Evolutionary conservation across 2,888 invertebrate genomes (phyloP).

Genomic region (Fragum fragum): DNA sequence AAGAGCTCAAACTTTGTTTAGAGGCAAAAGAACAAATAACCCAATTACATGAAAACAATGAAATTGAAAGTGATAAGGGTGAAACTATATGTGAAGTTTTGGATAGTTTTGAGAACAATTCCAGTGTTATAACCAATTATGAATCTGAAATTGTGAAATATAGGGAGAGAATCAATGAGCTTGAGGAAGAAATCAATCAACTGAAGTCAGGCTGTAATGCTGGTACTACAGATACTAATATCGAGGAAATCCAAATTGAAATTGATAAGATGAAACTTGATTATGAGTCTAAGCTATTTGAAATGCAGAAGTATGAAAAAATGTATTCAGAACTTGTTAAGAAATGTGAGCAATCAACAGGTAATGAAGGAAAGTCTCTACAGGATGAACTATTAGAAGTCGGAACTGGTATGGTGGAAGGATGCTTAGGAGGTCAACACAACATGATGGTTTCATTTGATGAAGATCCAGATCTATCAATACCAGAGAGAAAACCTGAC

Average conservation of each 20-base stretch:
- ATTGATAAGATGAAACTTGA: conserved; percentile 7
- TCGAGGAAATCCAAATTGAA: conserved; percentile 4
- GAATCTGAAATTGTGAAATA: not conserved
- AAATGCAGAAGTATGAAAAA: not conserved
- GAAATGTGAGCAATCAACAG: not conserved
- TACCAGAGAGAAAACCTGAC: not conserved
- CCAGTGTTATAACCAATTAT: not conserved
- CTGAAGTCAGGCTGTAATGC: not conserved
- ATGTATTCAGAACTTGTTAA: not conserved
- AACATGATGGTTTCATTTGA: too few species aligned
- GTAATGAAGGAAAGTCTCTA: not conserved
- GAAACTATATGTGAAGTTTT: not conserved
- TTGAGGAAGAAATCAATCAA: not conserved
- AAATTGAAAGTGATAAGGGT: not conserved
- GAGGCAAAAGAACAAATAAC: not conserved
- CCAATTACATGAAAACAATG: not conserved
- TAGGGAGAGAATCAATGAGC: not conserved
- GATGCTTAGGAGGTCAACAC: too few species aligned
- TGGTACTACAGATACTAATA: not conserved
- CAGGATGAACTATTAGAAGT: not conserved
- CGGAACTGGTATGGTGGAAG: not conserved
- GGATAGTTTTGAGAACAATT: not conserved
- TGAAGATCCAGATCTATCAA: too few species aligned
- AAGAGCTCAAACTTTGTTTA: not conserved
- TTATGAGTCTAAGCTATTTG: not conserved